phyloP scores from a whole-genome alignment of 2,113 vertebrate genomes.

The Notothenia coriiceps region DNA sequence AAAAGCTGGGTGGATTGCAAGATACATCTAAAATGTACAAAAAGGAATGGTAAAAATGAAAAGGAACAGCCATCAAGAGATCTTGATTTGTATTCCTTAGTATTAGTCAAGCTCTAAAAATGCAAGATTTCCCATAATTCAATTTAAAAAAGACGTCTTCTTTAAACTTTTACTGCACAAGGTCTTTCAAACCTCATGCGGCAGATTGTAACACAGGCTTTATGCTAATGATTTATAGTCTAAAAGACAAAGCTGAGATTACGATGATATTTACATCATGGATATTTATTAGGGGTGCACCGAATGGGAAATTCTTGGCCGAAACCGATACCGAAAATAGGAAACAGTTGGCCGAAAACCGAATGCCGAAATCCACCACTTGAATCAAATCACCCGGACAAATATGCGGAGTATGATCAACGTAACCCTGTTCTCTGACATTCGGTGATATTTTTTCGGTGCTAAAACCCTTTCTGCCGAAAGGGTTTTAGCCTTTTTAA shows the following conservation, averaged over 20 bases:
- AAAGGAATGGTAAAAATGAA: neutral
- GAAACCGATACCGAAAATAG: too few relatives aligned
- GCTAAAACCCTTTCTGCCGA: too few relatives aligned
- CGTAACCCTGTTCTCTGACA: too few relatives aligned
- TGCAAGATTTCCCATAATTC: too few relatives aligned
- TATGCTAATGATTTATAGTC: neutral
- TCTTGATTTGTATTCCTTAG: neutral
- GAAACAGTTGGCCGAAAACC: too few relatives aligned
- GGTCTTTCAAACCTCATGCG: neutral
- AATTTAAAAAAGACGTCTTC: neutral
- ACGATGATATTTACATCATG: neutral
- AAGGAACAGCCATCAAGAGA: neutral
- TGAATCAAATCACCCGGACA: too few relatives aligned
- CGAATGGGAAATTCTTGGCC: too few relatives aligned
- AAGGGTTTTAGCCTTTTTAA: too few relatives aligned
- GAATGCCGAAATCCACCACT: too few relatives aligned
- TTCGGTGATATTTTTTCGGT: too few relatives aligned
- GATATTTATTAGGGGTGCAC: neutral
- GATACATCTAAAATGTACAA: neutral
- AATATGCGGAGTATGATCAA: too few relatives aligned
- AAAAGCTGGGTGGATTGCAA: neutral
- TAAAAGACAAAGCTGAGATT: neutral
- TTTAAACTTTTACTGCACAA: neutral
- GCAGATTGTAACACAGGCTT: neutral
- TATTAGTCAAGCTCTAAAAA: neutral